Percentiles rank a stretch among this genome's conserved stretches.
phyloP scores from a whole-genome alignment of 2,888 invertebrate genomes.

The Phaedon cochleariae region DNA sequence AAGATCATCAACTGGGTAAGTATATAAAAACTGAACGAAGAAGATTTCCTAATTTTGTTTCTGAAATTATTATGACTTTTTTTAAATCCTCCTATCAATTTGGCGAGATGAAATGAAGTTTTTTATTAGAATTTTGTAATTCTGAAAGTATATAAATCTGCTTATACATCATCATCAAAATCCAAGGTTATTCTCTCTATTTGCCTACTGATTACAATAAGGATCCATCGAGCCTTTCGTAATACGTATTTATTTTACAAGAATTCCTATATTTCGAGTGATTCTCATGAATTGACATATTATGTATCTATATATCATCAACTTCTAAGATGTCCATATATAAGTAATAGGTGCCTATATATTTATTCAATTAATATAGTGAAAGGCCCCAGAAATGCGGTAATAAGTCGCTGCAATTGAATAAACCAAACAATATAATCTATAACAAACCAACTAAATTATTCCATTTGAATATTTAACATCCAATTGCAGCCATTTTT shows the following conservation, averaged over 20 bases:
- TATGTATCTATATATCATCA: background rate
- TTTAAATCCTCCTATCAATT: no score
- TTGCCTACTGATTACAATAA: background rate
- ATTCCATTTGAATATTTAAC: background rate
- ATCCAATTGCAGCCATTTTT: background rate
- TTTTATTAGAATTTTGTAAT: background rate
- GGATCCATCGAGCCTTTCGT: background rate
- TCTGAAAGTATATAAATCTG: background rate
- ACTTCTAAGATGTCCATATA: background rate
- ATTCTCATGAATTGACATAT: background rate
- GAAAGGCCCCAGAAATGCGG: background rate
- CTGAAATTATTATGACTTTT: no score
- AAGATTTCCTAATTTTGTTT: no score
- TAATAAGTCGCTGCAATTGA: background rate
- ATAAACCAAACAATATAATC: background rate
- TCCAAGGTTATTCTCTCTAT: constrained; percentile 22
- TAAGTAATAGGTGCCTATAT: no score
- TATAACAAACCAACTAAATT: background rate
- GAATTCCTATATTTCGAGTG: background rate
- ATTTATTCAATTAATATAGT: no score
- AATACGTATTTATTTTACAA: background rate
- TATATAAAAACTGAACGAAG: no score
- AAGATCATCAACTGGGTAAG: no score
- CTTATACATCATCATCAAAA: background rate
- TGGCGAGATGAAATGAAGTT: no score